phyloP scores from a whole-genome alignment of 2,113 vertebrate genomes.

The Barnardius zonarius region DNA sequence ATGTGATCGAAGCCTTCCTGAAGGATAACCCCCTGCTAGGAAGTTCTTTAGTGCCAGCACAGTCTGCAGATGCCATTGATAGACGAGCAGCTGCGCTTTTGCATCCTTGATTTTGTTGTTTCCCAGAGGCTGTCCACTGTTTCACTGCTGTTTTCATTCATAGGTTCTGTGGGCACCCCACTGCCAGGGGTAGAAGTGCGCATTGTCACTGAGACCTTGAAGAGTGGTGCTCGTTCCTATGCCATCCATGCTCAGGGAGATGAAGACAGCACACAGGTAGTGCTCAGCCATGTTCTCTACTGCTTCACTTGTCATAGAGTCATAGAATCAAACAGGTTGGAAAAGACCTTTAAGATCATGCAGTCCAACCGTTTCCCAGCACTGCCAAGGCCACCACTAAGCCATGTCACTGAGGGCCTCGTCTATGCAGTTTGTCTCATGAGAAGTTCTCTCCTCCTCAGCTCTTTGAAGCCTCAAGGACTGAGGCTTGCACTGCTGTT shows the following conservation, averaged over 20 bases:
- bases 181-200: conserved; percentile 84
- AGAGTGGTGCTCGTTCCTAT: conserved; percentile 8
- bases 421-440: neutral
- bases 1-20: neutral
- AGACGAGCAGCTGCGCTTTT: neutral
- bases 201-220: conserved; percentile 75
- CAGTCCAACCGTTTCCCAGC: too few species aligned
- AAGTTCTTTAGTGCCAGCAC: neutral
- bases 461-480: neutral
- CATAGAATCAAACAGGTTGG: too few species aligned
- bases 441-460: neutral
- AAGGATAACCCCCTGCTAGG: neutral
- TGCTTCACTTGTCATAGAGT: neutral
- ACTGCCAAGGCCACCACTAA: too few species aligned
- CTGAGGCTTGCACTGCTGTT: neutral
- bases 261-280: conserved; percentile 79
- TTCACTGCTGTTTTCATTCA: neutral
- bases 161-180: conserved; percentile 90
- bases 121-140: neutral
- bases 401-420: too few species aligned
- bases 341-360: too few species aligned
- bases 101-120: neutral
- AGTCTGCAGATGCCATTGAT: neutral
- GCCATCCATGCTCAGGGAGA: conserved; percentile 79
- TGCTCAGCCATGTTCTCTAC: neutral